Percentiles rank a stretch among this genome's conserved stretches.
phyloP scores from a whole-genome alignment of 2,888 invertebrate species.

The Meteorus colon region DNA sequence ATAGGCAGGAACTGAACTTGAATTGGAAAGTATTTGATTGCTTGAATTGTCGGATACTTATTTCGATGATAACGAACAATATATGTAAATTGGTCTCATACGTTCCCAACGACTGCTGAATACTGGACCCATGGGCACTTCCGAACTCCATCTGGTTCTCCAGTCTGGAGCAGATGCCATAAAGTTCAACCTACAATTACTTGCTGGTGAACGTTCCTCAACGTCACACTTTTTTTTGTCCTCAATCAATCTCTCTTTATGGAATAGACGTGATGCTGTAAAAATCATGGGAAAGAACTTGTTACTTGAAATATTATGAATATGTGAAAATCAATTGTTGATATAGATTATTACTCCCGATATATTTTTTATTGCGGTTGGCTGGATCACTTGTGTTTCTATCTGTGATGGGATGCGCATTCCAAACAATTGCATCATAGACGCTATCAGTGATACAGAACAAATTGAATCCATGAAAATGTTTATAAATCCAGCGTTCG shows the following conservation, averaged over 20 bases:
- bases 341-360: background rate
- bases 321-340: no score
- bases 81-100: slow-evolving; percentile 41
- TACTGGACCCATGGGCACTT: slow-evolving; percentile 56
- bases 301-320: no score
- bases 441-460: slow-evolving; percentile 31
- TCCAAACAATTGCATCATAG: slow-evolving; percentile 34
- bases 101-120: slow-evolving; percentile 64
- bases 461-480: background rate
- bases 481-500: background rate
- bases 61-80: no score
- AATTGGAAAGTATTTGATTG: no score
- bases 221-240: slow-evolving; percentile 4
- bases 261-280: background rate
- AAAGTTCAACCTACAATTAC: background rate
- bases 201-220: background rate
- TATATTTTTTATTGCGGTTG: background rate
- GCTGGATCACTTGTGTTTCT: background rate
- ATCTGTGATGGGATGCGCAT: background rate
- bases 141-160: slow-evolving; percentile 47
- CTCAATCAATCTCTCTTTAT: slow-evolving; percentile 15
- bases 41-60: no score
- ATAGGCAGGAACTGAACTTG: no score
- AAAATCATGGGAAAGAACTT: background rate
- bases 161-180: slow-evolving; percentile 43